Percentiles rank a stretch among this genome's conserved stretches.
phyloP scores from a whole-genome alignment of 2,113 vertebrate species.

The Ploceus nigricollis region DNA sequence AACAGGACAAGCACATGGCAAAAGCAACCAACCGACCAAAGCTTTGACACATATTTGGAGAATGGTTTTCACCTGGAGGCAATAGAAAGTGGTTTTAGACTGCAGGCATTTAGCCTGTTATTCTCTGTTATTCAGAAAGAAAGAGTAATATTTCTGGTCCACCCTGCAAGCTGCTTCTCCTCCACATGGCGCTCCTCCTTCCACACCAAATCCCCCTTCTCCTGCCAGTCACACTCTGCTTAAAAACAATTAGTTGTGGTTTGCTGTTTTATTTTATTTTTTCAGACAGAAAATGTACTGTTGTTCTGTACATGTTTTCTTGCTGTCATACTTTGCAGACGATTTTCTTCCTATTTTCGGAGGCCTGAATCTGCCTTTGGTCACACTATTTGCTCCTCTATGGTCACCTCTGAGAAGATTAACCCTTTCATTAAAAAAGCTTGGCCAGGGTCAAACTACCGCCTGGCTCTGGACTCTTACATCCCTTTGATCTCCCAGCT shows the following conservation, averaged over 20 bases:
- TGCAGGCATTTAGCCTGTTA: not conserved
- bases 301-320: constrained; percentile 84
- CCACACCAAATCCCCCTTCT: not conserved
- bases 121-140: constrained; percentile 43
- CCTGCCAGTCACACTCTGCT: constrained; percentile 33
- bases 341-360: constrained; percentile 85
- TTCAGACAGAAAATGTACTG: constrained; percentile 74
- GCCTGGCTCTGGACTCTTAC: constrained; percentile 84
- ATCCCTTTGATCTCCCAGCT: constrained; percentile 97
- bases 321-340: constrained; percentile 84
- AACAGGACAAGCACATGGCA: not conserved
- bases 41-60: not conserved
- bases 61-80: constrained; percentile 23
- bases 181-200: not conserved
- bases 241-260: constrained; percentile 50
- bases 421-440: constrained; percentile 99
- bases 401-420: constrained; percentile 99
- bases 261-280: constrained; percentile 65
- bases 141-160: constrained; percentile 40
- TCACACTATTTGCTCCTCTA: constrained; percentile 97
- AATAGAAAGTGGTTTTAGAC: not conserved
- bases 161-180: not conserved
- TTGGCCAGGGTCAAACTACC: constrained; percentile 92
- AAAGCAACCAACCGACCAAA: not conserved
- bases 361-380: constrained; percentile 96